Conservation (phyloP, 2,888 invertebrate species). For the Drosophila nr. fundita region DNA sequence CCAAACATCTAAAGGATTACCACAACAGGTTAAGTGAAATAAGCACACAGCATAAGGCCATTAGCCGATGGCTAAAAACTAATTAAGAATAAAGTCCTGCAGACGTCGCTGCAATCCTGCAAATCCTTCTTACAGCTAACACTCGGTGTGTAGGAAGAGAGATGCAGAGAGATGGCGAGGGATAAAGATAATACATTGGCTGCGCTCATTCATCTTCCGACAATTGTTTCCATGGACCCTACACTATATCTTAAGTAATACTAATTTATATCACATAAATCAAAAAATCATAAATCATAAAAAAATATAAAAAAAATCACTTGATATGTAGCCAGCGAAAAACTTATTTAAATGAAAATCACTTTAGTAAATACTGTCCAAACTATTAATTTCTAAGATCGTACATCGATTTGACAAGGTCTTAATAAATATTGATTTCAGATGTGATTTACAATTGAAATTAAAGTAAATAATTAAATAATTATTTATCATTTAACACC, state of each 20-base stretch:
- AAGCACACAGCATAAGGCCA: neutral
- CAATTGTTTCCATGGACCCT: neutral
- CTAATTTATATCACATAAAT: neutral
- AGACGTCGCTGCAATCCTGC: neutral
- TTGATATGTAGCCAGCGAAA: too few relatives aligned
- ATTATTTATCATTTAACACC: too few relatives aligned
- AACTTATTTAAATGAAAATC: too few relatives aligned
- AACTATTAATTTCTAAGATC: too few relatives aligned
- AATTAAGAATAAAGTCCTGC: neutral
- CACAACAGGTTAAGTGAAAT: neutral
- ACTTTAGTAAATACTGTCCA: too few relatives aligned
- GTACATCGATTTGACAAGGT: too few relatives aligned
- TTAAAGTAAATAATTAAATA: too few relatives aligned
- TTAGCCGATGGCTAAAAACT: neutral
- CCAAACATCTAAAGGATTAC: neutral
- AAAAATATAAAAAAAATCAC: too few relatives aligned
- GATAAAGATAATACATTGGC: neutral
- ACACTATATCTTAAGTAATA: neutral
- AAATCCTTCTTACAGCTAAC: neutral
- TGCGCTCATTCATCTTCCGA: neutral
- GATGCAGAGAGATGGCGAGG: neutral
- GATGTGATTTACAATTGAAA: too few relatives aligned
- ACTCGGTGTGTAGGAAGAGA: neutral
- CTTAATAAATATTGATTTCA: too few relatives aligned
- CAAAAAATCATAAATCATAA: too few relatives aligned